Percentiles rank a stretch among this genome's conserved stretches.
These are phyloP conservation scores for Gambusia affinis DNA, from an alignment of 2,113 vertebrate genomes.

Conservation along the genomic window DNA sequence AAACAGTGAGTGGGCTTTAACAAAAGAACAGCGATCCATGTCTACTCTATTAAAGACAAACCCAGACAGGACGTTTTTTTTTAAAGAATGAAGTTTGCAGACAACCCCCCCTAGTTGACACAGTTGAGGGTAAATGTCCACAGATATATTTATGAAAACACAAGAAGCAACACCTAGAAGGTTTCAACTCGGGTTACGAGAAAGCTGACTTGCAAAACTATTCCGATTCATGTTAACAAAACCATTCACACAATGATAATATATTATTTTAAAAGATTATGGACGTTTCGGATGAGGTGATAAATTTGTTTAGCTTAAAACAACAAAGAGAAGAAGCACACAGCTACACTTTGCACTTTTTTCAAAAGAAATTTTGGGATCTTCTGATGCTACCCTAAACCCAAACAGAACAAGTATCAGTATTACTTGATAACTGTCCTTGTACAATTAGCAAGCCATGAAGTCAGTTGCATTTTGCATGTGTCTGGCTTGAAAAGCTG, in stretches of 20 bases:
- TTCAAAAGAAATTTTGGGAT: too few relatives aligned
- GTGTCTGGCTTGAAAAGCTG: too few relatives aligned
- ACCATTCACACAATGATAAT: neutral
- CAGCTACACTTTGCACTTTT: too few relatives aligned
- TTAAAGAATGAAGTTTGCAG: constrained; percentile 34
- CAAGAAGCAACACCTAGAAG: neutral
- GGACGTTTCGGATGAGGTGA: neutral
- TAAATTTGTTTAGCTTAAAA: neutral
- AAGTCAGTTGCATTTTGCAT: too few relatives aligned
- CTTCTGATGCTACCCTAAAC: too few relatives aligned
- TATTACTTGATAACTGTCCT: too few relatives aligned
- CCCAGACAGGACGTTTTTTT: constrained; percentile 38
- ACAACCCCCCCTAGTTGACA: neutral
- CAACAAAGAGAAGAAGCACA: too few relatives aligned
- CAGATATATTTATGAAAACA: neutral
- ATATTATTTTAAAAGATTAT: neutral
- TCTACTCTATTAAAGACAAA: constrained; percentile 55
- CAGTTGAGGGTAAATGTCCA: constrained; percentile 12
- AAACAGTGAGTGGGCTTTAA: constrained; percentile 35
- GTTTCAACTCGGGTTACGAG: neutral
- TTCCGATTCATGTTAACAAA: neutral
- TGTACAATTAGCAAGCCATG: too few relatives aligned
- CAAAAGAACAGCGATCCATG: constrained; percentile 43
- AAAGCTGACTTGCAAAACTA: neutral
- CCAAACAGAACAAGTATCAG: too few relatives aligned